Evolutionary conservation across 2,113 vertebrate species (phyloP).

Genomic region (Neolamprologus tretocephalus): DNA sequence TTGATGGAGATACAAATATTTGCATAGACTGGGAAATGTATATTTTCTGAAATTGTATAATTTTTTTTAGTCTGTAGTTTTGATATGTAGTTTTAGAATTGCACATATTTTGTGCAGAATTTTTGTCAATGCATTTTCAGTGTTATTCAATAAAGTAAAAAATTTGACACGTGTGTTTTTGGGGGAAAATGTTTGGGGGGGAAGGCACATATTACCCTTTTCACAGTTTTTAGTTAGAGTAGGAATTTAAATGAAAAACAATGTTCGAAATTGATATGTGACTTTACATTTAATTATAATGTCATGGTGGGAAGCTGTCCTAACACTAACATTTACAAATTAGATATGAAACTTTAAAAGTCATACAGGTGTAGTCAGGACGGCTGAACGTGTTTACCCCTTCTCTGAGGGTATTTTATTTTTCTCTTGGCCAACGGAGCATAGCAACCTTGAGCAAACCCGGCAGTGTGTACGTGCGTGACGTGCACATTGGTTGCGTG

Average conservation of each 20-base stretch:
- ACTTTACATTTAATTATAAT: not conserved
- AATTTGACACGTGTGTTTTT: not conserved
- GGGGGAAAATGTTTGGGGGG: not conserved
- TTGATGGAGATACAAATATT: conserved; percentile 29
- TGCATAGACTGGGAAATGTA: conserved; percentile 67
- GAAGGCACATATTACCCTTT: not conserved
- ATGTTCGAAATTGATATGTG: not conserved
- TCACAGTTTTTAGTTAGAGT: not conserved
- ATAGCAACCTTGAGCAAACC: not conserved
- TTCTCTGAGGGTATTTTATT: not conserved
- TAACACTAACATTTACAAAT: not conserved
- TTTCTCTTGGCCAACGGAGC: not conserved
- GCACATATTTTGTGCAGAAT: conserved; percentile 54
- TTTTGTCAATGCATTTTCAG: conserved; percentile 54
- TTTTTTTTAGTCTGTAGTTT: conserved; percentile 51
- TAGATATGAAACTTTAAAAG: not conserved
- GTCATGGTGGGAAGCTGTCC: not conserved
- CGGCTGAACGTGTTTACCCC: not conserved
- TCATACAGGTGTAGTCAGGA: not conserved
- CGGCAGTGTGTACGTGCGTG: conserved; percentile 21
- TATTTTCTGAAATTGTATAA: conserved; percentile 74
- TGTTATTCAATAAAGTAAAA: conserved; percentile 63
- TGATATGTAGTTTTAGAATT: conserved; percentile 65
- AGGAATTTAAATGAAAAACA: not conserved
- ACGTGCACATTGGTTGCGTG: conserved; percentile 1